Conservation (phyloP, 37 sponge, comb jelly and placozoan genomes). For the Oopsacas minuta region DNA sequence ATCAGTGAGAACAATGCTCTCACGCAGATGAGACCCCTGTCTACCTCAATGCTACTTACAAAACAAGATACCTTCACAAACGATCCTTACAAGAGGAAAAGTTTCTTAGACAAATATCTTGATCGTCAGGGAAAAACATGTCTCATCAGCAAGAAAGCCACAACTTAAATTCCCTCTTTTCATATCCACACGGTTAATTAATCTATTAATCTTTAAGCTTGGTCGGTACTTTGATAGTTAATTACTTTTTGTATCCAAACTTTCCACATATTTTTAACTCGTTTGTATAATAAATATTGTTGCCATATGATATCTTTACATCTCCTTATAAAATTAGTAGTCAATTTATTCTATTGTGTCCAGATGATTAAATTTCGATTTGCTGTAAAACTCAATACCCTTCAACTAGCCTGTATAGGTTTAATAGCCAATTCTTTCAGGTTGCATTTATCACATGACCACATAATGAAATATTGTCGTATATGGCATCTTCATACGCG, state of each 20-base stretch:
- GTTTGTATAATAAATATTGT: background rate
- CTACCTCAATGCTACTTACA: background rate
- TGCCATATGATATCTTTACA: background rate
- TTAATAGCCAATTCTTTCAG: no score
- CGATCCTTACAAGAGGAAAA: constrained; percentile 13
- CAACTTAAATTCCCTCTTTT: background rate
- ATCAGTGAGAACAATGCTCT: background rate
- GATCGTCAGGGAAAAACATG: background rate
- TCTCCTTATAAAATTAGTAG: no score
- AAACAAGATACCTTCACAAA: constrained; percentile 10
- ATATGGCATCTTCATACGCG: no score
- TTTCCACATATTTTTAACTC: background rate
- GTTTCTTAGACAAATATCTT: constrained; percentile 15
- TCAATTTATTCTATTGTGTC: no score
- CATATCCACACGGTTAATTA: background rate
- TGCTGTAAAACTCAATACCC: no score
- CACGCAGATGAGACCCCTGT: background rate
- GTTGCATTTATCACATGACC: no score
- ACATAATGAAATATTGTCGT: no score
- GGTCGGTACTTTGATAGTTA: background rate
- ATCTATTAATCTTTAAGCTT: background rate
- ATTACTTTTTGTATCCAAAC: background rate
- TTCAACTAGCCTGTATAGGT: no score
- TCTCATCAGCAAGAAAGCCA: background rate
- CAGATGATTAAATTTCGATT: no score